Conservation (phyloP, 1,140 invertebrate genomes). For the Octopus bimaculoides region DNA sequence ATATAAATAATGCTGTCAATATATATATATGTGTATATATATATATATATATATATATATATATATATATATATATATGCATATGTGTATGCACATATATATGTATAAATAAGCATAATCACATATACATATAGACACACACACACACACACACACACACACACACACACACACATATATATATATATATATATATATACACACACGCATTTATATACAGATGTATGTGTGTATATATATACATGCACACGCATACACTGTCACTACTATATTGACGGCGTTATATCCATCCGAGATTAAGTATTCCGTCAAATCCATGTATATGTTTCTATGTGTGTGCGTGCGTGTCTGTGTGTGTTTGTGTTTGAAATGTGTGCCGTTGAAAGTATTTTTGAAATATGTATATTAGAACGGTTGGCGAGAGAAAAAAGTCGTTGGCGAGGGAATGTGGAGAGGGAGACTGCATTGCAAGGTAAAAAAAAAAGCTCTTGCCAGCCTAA, state of each 20-base stretch:
- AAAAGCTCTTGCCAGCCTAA: no score
- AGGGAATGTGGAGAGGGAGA: no score
- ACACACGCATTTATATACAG: background rate
- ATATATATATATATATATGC: constrained; percentile 1
- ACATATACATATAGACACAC: background rate
- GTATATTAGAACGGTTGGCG: no score
- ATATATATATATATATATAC: background rate
- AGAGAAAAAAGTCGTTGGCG: no score
- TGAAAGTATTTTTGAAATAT: no score
- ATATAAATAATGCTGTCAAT: no score
- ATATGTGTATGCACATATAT: background rate
- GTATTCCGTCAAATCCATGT: background rate
- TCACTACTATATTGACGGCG: background rate
- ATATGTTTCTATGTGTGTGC: background rate
- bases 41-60: background rate
- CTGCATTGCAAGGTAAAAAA: no score
- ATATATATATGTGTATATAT: background rate
- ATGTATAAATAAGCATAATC: background rate
- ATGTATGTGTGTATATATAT: background rate
- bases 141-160: background rate
- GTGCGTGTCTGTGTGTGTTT: background rate
- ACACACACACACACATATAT: background rate
- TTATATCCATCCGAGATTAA: background rate
- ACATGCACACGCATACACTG: background rate
- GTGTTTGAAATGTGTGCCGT: background rate